Conservation (phyloP, 2,888 invertebrate species). For the Urechis unicinctus region DNA sequence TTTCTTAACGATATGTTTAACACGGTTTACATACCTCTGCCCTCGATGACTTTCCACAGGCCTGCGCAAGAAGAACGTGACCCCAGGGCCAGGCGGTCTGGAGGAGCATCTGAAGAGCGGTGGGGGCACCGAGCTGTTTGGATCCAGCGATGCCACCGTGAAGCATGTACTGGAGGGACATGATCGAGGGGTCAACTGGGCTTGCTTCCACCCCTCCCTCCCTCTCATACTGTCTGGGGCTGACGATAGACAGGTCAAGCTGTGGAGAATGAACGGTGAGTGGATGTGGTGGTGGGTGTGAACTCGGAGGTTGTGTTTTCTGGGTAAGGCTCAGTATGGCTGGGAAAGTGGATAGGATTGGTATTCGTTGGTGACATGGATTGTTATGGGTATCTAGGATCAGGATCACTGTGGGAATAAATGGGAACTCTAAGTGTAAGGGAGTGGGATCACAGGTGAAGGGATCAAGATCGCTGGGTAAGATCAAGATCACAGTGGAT, state of each 20-base stretch:
- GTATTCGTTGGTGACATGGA: background rate
- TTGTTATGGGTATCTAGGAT: no score
- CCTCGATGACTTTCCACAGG: no score
- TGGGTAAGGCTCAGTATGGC: background rate
- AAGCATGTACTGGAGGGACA: conserved; percentile 57
- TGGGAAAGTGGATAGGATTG: no score
- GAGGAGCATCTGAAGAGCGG: conserved; percentile 57
- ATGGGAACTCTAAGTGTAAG: no score
- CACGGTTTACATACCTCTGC: no score
- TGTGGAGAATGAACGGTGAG: conserved; percentile 98
- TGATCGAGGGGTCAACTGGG: conserved; percentile 95
- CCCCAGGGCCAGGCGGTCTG: conserved; percentile 83
- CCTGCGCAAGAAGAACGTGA: conserved; percentile 91
- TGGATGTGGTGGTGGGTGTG: background rate
- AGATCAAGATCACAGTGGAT: no score
- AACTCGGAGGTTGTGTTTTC: background rate
- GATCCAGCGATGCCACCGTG: conserved; percentile 65
- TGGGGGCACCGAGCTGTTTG: conserved; percentile 73
- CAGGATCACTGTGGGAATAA: no score
- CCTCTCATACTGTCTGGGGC: conserved; percentile 95
- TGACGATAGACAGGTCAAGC: conserved; percentile 94
- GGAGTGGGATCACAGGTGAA: no score
- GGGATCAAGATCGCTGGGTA: no score
- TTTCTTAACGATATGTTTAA: no score
- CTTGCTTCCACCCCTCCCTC: conserved; percentile 87